A percentile compares a stretch with the other conserved stretches of the same genome.
These are phyloP conservation scores for Beroe forskalii DNA, from an alignment of 37 sponge, comb jelly and placozoan species.

Conservation along the genomic window DNA sequence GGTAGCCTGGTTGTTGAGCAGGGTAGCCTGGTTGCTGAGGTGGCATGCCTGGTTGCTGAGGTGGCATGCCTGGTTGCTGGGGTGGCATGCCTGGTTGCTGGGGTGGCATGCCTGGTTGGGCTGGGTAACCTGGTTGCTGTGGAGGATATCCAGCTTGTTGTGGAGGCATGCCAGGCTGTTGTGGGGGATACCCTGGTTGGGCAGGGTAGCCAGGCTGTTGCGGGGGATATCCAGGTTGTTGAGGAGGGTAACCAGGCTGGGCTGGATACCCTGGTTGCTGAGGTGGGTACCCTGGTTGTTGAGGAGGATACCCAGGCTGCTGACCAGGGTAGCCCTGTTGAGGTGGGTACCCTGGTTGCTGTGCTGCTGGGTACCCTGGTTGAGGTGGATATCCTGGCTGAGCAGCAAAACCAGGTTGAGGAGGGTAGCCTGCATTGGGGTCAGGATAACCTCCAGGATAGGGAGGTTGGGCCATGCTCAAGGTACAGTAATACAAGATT, in stretches of 20 bases:
- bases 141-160: constrained; percentile 51
- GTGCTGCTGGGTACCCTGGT: not conserved
- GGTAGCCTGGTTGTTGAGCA: constrained; percentile 28
- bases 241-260: constrained; percentile 34
- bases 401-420: too few relatives aligned
- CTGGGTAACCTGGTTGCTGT: constrained; percentile 39
- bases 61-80: not conserved
- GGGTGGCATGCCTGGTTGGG: not conserved
- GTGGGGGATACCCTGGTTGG: constrained; percentile 62
- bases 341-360: constrained; percentile 34
- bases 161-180: constrained; percentile 56
- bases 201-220: constrained; percentile 54
- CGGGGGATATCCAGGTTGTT: constrained; percentile 41
- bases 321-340: constrained; percentile 6
- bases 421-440: constrained; percentile 15
- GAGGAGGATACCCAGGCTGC: constrained; percentile 17
- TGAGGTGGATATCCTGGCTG: constrained; percentile 39
- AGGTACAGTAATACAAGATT: too few relatives aligned
- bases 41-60: constrained; percentile 18
- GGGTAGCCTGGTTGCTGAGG: constrained; percentile 44
- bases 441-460: constrained; percentile 24
- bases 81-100: constrained; percentile 29
- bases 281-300: constrained; percentile 45
- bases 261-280: constrained; percentile 52
- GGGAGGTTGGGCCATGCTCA: constrained; percentile 58